phyloP scores from a whole-genome alignment of 2,113 vertebrate genomes.

The Orycteropus afer region DNA sequence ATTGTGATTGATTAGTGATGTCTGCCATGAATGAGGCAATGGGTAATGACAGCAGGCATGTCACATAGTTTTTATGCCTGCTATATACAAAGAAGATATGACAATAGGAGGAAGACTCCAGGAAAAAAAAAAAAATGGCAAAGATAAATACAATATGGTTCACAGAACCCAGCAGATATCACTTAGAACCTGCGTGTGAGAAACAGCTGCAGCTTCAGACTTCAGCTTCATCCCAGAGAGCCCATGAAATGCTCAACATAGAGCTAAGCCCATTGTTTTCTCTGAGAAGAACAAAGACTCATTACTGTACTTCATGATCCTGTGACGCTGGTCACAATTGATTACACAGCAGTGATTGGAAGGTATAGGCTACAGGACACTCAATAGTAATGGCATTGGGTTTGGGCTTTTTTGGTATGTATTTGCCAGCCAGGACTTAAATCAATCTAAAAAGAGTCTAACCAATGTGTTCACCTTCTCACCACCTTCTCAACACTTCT shows the following conservation, averaged over 20 bases:
- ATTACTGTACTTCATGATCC: neutral
- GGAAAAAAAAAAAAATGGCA: neutral
- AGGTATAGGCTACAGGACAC: neutral
- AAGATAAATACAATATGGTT: neutral
- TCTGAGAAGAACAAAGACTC: neutral
- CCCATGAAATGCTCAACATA: neutral
- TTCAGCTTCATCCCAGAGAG: neutral
- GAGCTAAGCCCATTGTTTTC: neutral
- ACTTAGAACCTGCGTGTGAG: neutral
- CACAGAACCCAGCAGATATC: neutral
- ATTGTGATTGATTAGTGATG: conserved; percentile 19
- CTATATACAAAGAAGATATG: neutral
- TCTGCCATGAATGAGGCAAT: conserved; percentile 10
- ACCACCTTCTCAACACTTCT: neutral
- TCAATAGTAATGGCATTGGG: too few relatives aligned
- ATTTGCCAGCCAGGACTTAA: neutral
- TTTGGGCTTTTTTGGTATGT: too few relatives aligned
- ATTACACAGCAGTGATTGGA: neutral
- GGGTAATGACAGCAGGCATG: too few relatives aligned
- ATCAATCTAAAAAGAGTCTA: neutral
- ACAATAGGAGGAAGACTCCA: neutral
- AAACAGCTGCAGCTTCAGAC: neutral
- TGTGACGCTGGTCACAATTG: neutral
- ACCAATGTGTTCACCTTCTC: neutral
- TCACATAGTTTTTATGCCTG: neutral